Base-by-base conservation (phyloP, 2,113 vertebrate species). In the Odocoileus hemionus region DNA sequence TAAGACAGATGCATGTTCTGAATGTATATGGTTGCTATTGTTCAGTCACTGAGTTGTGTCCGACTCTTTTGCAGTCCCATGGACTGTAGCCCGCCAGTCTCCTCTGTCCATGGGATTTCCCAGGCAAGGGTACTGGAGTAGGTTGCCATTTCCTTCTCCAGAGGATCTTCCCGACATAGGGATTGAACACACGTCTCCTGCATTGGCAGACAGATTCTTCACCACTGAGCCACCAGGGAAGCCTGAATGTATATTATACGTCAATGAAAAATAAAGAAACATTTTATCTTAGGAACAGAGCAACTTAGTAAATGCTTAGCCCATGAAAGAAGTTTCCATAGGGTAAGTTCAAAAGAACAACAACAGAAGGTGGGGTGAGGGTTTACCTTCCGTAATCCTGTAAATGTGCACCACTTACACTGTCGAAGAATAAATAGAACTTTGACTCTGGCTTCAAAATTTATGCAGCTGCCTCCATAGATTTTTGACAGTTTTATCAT, bases 401-500 rank as follows among this genome's bases (percentile, higher is more conserved):
- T 93, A 57, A 86, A 58, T 87, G 54, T 58, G 45, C 21, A 54
- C n/a, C 43, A 30, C 25, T 92, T n/a, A 78, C 16, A n/a, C n/a
- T 60, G 88, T 95, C 43, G 33, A 19, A 57, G 88, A 79, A 80
- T 87, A 67, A 76, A 67, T 6, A 90, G 58, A 95, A 55, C 15
- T 83, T 82, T 84, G 86, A 80, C 57, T 87, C 95, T 80, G 61
- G 47, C 30, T 85, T 95, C 88, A 47, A 30, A 58, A 84, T 70
- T 13, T 94, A 76, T 47, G n/a, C 91, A 86, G 58, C 96, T 95
- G 85, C 64, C 60, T 95, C 64, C 47, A 16, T 58, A 76, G 64
- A 67, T 23, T 96, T 95, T 88, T 92, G 93, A 94, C 60, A 90
- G 92, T 57, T 97, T 96, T 79, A 96, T 95, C 92, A 78, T 58